A percentile compares a stretch with the other conserved stretches of the same genome.
Conservation (phyloP, 1,140 invertebrate species). For the Ladona fulva region DNA sequence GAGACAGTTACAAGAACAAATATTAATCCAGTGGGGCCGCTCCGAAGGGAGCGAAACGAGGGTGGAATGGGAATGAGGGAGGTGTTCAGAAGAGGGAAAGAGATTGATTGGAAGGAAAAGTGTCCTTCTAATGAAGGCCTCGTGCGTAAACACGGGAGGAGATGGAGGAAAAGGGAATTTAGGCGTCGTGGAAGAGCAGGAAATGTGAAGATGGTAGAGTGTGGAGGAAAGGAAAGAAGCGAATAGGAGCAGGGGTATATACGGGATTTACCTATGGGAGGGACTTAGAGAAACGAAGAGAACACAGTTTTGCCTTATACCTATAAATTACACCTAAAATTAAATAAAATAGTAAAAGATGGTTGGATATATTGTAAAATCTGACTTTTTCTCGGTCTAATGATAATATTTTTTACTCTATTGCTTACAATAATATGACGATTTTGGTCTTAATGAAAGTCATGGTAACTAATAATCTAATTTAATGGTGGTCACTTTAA, state of each 20-base stretch:
- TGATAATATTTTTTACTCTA: too few species aligned
- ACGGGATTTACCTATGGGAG: background rate
- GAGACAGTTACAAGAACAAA: background rate
- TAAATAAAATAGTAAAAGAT: too few species aligned
- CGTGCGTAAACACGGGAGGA: background rate
- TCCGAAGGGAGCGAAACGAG: background rate
- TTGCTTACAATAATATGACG: too few species aligned
- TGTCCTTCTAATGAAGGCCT: background rate
- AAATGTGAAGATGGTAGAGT: background rate
- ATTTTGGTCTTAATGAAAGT: too few species aligned
- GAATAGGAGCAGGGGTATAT: background rate
- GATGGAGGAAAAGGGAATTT: background rate
- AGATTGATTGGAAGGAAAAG: conserved; percentile 3
- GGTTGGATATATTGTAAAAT: too few species aligned
- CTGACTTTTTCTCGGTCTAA: too few species aligned
- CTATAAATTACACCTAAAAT: too few species aligned
- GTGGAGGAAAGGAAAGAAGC: background rate
- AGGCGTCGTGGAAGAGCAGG: background rate
- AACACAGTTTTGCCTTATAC: too few species aligned
- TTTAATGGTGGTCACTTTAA: too few species aligned
- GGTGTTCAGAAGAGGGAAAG: background rate
- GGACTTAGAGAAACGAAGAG: background rate
- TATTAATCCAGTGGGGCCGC: background rate
- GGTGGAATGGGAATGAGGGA: background rate
- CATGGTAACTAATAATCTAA: too few species aligned